Conservation (phyloP, 2,113 vertebrate genomes). For the Dromaius novaehollandiae region DNA sequence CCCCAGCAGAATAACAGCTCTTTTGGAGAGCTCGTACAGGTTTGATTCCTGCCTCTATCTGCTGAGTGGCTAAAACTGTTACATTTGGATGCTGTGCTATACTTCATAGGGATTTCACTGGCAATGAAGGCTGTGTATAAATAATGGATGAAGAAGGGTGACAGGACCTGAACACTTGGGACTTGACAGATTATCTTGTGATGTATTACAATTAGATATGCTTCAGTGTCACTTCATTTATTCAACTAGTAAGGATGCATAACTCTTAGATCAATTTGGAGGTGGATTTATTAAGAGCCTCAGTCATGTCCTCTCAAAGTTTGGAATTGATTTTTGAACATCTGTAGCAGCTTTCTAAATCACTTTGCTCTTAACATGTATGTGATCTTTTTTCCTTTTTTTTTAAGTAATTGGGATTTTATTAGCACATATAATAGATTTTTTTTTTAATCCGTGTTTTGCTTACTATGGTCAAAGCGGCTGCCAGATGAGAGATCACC, state of each 20-base stretch:
- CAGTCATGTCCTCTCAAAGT: constrained; percentile 64
- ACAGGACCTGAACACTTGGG: constrained; percentile 67
- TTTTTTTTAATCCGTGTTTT: background rate
- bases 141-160: constrained; percentile 76
- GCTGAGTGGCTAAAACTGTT: constrained; percentile 9
- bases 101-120: constrained; percentile 63
- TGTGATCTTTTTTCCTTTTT: background rate
- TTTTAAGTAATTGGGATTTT: constrained; percentile 26
- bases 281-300: constrained; percentile 73
- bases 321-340: constrained; percentile 72
- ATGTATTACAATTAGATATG: constrained; percentile 80
- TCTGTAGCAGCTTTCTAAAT: constrained; percentile 77
- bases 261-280: constrained; percentile 69
- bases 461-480: constrained; percentile 61
- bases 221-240: constrained; percentile 78
- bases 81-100: constrained; percentile 20
- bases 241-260: constrained; percentile 66
- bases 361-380: background rate
- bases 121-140: constrained; percentile 70
- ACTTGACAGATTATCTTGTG: constrained; percentile 76
- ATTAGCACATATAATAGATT: background rate
- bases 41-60: constrained; percentile 35
- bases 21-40: background rate
- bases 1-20: background rate
- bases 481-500: constrained; percentile 74